Conservation (phyloP, 2,113 vertebrate species). For the Eretmochelys imbricata region DNA sequence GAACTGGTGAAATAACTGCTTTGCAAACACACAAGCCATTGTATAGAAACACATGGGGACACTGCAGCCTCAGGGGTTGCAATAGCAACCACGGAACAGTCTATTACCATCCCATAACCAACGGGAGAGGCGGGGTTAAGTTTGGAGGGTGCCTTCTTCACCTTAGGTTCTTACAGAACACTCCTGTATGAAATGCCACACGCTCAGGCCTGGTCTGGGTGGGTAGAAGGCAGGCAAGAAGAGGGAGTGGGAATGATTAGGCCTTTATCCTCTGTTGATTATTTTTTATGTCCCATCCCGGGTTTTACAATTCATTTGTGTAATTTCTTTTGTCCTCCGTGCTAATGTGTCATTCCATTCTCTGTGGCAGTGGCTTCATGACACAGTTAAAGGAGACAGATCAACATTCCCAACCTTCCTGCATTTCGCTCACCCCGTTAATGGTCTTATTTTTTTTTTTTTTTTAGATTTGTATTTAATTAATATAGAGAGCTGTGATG, state of each 20-base stretch:
- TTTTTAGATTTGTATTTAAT: constrained; percentile 54
- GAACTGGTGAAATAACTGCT: background rate
- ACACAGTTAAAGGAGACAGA: constrained; percentile 57
- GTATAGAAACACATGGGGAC: background rate
- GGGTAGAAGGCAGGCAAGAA: background rate
- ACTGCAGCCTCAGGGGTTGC: fast-evolving
- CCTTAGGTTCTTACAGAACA: background rate
- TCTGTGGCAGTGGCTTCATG: constrained; percentile 37
- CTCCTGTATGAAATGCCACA: background rate
- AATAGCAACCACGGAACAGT: background rate
- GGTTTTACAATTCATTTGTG: background rate
- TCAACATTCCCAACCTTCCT: constrained; percentile 55
- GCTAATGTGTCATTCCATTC: constrained; percentile 59
- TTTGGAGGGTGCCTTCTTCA: background rate
- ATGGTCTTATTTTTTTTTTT: background rate
- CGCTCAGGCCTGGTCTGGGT: background rate
- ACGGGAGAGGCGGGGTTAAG: background rate
- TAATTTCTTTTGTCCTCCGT: constrained; percentile 54
- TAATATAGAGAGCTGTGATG: constrained; percentile 31
- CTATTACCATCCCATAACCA: background rate
- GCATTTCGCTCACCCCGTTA: constrained; percentile 20
- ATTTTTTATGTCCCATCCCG: background rate
- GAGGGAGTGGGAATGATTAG: background rate
- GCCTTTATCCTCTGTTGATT: background rate
- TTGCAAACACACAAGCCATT: background rate